These are phyloP conservation scores for Bradynema listronoti DNA, from an alignment of 1,140 invertebrate genomes.

Conservation along the genomic window DNA sequence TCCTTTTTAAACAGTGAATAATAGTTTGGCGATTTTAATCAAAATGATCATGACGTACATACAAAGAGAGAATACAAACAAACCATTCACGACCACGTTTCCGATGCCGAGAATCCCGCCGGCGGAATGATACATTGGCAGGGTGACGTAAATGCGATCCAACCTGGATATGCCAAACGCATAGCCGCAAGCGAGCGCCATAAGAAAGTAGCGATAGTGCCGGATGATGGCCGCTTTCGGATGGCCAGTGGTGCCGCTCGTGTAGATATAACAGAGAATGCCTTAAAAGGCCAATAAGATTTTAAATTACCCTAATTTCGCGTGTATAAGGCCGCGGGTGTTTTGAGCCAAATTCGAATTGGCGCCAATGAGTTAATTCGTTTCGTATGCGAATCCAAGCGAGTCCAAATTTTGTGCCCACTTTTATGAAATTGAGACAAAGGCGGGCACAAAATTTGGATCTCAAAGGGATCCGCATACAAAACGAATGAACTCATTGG, in stretches of 20 bases:
- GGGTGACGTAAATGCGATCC: slow-evolving; percentile 59
- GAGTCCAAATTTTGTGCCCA: too few relatives aligned
- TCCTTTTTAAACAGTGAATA: slow-evolving; percentile 76
- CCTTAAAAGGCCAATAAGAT: slow-evolving; percentile 37
- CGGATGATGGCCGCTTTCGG: slow-evolving; percentile 58
- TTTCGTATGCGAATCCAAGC: too few relatives aligned
- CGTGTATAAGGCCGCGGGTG: too few relatives aligned
- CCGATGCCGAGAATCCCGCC: slow-evolving; percentile 67
- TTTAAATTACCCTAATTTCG: too few relatives aligned
- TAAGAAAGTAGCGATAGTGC: slow-evolving; percentile 41
- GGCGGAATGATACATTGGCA: slow-evolving; percentile 88
- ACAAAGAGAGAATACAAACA: too few relatives aligned
- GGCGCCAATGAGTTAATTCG: too few relatives aligned
- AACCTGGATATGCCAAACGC: slow-evolving; percentile 25
- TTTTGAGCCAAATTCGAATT: too few relatives aligned
- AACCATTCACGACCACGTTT: too few relatives aligned
- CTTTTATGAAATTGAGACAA: too few relatives aligned
- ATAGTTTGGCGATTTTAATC: slow-evolving; percentile 60
- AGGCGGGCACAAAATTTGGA: too few relatives aligned
- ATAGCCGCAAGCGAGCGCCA: slow-evolving; percentile 11
- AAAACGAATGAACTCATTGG: too few relatives aligned
- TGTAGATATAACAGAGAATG: slow-evolving; percentile 59
- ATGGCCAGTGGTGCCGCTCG: slow-evolving; percentile 57
- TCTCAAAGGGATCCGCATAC: too few relatives aligned
- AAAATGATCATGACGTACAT: background rate